These are phyloP conservation scores for Bombus waltoni DNA, from an alignment of 1,140 invertebrate genomes.

Conservation along the genomic window DNA sequence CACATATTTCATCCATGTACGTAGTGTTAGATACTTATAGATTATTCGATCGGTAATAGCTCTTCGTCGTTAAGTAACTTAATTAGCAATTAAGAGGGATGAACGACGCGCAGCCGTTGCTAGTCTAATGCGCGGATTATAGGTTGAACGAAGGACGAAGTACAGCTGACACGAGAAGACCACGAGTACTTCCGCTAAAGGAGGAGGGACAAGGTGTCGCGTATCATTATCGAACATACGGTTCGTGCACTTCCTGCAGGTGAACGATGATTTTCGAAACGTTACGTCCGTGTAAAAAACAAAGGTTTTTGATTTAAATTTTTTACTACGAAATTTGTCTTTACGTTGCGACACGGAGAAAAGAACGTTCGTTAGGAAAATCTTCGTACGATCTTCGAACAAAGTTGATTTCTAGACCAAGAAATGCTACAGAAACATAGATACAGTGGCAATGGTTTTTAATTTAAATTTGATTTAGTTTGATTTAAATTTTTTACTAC, in stretches of 20 bases:
- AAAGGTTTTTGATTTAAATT: background rate
- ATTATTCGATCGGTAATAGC: conserved; percentile 1
- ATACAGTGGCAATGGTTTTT: too few species aligned
- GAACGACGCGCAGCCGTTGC: background rate
- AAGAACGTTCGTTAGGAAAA: too few species aligned
- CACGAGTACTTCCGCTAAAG: background rate
- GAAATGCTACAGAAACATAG: too few species aligned
- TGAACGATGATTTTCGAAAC: background rate
- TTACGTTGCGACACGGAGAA: too few species aligned
- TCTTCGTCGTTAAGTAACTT: background rate
- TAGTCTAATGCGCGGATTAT: conserved; percentile 23
- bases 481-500: too few species aligned
- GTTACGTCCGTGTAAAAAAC: background rate
- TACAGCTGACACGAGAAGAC: conserved; percentile 24
- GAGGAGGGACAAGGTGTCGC: background rate
- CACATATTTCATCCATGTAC: too few species aligned
- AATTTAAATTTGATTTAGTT: too few species aligned
- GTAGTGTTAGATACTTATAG: too few species aligned
- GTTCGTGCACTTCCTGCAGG: background rate
- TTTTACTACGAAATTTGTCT: too few species aligned
- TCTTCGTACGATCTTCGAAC: too few species aligned
- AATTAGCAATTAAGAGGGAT: background rate
- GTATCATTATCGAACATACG: background rate
- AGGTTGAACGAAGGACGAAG: background rate
- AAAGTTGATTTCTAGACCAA: too few species aligned